A percentile compares a stretch with the other conserved stretches of the same genome.
phyloP scores from a whole-genome alignment of 2,113 vertebrate species.

The Solea solea region DNA sequence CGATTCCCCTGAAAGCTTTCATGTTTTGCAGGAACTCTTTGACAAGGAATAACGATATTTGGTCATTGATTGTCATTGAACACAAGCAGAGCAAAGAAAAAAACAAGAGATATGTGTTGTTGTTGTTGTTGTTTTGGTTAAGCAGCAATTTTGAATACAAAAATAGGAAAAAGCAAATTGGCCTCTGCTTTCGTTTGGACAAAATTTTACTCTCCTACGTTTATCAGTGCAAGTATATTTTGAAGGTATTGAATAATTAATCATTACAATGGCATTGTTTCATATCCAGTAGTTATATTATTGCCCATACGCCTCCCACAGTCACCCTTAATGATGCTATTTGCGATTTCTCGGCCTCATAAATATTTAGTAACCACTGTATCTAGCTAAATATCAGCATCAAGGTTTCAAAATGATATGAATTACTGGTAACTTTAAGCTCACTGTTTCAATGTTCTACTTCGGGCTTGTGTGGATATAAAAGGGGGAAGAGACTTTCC shows the following conservation, averaged over 20 bases:
- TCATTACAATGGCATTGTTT: slow-evolving; percentile 10
- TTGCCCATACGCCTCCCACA: slow-evolving; percentile 16
- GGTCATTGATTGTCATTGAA: too few species aligned
- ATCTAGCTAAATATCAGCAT: slow-evolving; percentile 34
- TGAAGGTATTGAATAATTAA: slow-evolving; percentile 15
- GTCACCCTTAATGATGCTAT: slow-evolving; percentile 16
- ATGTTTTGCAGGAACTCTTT: too few species aligned
- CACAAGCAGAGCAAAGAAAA: too few species aligned
- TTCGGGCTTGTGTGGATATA: slow-evolving; percentile 33
- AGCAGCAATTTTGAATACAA: too few species aligned
- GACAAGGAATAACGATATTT: too few species aligned
- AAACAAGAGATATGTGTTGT: too few species aligned
- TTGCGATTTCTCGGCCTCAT: slow-evolving; percentile 21
- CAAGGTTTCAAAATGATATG: slow-evolving; percentile 46
- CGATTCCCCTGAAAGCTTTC: too few species aligned
- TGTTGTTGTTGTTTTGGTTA: too few species aligned
- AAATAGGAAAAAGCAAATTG: too few species aligned
- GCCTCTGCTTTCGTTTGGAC: background rate
- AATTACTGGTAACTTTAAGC: slow-evolving; percentile 28
- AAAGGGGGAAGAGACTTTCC: slow-evolving; percentile 19
- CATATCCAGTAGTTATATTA: slow-evolving; percentile 15
- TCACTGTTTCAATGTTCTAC: slow-evolving; percentile 11
- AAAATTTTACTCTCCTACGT: background rate
- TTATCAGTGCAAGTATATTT: background rate
- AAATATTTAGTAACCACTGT: slow-evolving; percentile 47